Evolutionary conservation across 2,888 invertebrate genomes (phyloP).

Genomic region (Sthenelais limicola): DNA sequence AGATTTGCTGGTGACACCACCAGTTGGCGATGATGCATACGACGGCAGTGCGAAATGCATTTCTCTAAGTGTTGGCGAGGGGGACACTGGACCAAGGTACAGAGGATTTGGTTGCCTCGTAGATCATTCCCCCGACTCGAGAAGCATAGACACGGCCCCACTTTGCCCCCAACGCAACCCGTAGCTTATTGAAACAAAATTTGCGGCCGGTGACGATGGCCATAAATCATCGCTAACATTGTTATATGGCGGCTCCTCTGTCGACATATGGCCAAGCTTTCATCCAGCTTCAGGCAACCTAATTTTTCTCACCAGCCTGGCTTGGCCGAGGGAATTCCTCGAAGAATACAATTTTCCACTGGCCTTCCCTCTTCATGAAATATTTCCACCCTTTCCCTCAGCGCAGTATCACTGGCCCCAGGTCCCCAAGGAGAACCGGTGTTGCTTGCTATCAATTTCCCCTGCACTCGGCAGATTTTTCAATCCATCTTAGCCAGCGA

Average conservation of each 20-base stretch:
- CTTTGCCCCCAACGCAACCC: too few species aligned
- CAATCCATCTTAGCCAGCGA: too few species aligned
- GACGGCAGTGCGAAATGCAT: too few species aligned
- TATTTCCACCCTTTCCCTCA: neutral
- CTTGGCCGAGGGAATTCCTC: neutral
- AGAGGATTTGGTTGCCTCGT: too few species aligned
- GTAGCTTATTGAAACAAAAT: constrained; percentile 18
- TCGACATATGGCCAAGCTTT: constrained; percentile 4
- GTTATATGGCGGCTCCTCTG: neutral
- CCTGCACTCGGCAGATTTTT: too few species aligned
- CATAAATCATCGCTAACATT: constrained; percentile 10
- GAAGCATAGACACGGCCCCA: too few species aligned
- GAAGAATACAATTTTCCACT: constrained; percentile 12
- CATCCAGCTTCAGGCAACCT: neutral
- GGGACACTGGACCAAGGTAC: too few species aligned
- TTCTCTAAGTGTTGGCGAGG: too few species aligned
- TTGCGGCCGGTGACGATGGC: neutral
- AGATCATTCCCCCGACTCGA: too few species aligned
- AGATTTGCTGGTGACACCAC: too few species aligned
- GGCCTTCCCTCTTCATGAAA: constrained; percentile 24
- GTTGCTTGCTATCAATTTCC: constrained; percentile 26
- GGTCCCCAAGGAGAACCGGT: neutral
- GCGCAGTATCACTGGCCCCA: neutral
- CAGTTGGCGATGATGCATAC: too few species aligned
- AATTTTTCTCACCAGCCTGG: neutral